Base-by-base conservation (phyloP, 2,888 invertebrate genomes). In the Alloscopus bannaensis region DNA sequence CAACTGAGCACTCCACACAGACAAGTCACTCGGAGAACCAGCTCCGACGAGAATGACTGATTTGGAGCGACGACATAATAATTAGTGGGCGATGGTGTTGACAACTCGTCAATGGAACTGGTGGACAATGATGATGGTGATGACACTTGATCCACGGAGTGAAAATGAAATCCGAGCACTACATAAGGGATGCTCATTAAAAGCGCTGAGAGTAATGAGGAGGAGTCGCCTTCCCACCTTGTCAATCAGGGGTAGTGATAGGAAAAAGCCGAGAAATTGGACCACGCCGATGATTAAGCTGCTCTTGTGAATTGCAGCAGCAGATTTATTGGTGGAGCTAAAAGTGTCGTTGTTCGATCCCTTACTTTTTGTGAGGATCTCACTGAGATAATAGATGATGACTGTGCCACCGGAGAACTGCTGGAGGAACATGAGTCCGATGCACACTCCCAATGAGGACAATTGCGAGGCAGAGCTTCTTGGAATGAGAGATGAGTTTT, bases 271-370 rank as follows among this genome's bases (percentile, higher is more conserved):
- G 8, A 91, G 73, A n/a, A 89, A 93, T 89, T 96, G 96, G 0
- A 96, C 94, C 0, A 92, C 89, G 0, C 94, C 94, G 2, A 97
- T 93, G 31, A 94, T 91, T 81, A 96, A 94, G 20, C 95, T 92
- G 8, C 94, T 92, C 16, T 93, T 86, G 28, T 90, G 90, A 0
- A 94, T 64, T 13, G 13, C 16, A 47, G 47, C 3, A 3, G 40
- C 26, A 2, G 52, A 36, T 50, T 29, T 26, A 4, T 45, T 4
- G 1, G 1, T 55, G 22, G 22, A 60, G n/a, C n/a, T n/a, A n/a
- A n/a, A n/a, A n/a, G 31, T 11, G 36, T 36, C 22, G 60, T 50
- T 85, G 80, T 6, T 66, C 71, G 73, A 85, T 80, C 69, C 76
- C 16, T 1, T 3, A 16, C 20, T 71, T 42, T 78, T 80, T 29